Base-by-base conservation (phyloP, 2,888 invertebrate species). In the Pogonocherus hispidulus region DNA sequence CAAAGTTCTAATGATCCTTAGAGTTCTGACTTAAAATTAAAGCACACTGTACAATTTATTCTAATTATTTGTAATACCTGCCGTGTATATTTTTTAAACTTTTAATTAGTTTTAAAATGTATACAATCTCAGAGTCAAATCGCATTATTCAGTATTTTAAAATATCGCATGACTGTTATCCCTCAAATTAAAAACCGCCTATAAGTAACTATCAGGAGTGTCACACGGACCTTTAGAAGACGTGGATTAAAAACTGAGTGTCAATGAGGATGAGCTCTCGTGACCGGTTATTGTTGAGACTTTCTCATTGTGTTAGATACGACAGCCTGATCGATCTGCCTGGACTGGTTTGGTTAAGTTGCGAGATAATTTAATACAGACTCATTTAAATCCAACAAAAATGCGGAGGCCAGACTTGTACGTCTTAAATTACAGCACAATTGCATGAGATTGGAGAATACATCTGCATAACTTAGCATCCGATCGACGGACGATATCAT, bases 361-460 rank as follows among this genome's bases (percentile, higher is more conserved):
- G 78, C 76, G 76, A 81, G 83, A 84, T 84, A 84, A 84, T 84
- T 83, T 83, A 83, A 83, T 83, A 81, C 81, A 67, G 77, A 77
- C 80, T 82, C 82, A 83, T 83, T 84, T 83, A 80, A 84, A 81
- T 81, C 82, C 77, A 76, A 76, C 79, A 83, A 83, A 84, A 84
- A 83, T 83, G 80, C 82, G 76, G 76, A 80, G 79, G 77, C 81
- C 79, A 80, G 81, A 82, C 82, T 76, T 81, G 83, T 81, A 80
- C 79, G 80, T 80, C 81, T 84, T 84, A 84, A 85, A 84, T 85
- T 83, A 84, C 84, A 84, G 82, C 81, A 84, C 84, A 85, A 85
- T 84, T 85, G 84, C 84, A 83, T 78, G 84, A 84, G 84, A 84
- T 84, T 84, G 83, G 81, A 75, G 84, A 84, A 85, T 84, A 84